phyloP scores from a whole-genome alignment of 2,797 vertebrate genomes.

The Catharus ustulatus region DNA sequence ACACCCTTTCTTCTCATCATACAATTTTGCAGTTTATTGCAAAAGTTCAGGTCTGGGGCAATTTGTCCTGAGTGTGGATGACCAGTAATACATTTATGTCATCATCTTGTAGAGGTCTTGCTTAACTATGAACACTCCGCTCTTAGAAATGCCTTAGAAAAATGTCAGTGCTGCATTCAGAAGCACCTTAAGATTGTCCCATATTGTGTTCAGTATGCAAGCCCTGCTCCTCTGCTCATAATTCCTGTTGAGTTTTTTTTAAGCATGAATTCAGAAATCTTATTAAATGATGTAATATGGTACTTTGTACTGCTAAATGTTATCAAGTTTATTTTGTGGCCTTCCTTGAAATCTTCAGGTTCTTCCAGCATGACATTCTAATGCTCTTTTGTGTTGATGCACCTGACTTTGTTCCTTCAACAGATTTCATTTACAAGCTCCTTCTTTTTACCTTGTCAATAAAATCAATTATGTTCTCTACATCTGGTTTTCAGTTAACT shows the following conservation, averaged over 20 bases:
- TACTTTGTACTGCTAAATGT: background rate
- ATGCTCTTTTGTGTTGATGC: background rate
- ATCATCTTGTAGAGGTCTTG: background rate
- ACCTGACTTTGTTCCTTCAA: background rate
- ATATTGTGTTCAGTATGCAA: rapidly evolving
- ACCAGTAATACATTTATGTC: background rate
- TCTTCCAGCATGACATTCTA: background rate
- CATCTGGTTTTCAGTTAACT: background rate
- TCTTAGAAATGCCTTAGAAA: background rate
- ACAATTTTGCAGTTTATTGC: background rate
- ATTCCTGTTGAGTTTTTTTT: background rate
- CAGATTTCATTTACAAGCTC: background rate
- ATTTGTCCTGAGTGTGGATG: background rate
- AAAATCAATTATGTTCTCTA: background rate
- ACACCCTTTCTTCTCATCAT: background rate
- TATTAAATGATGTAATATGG: background rate
- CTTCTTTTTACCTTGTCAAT: background rate
- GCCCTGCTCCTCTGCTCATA: background rate
- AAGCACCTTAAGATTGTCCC: background rate
- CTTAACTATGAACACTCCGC: background rate
- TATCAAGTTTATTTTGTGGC: background rate
- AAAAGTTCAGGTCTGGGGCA: background rate
- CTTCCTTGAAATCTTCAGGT: background rate
- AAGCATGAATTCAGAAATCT: background rate
- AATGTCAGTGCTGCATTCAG: background rate